Conservation (phyloP, 1,140 invertebrate genomes). For the Euwallacea fornicatus region DNA sequence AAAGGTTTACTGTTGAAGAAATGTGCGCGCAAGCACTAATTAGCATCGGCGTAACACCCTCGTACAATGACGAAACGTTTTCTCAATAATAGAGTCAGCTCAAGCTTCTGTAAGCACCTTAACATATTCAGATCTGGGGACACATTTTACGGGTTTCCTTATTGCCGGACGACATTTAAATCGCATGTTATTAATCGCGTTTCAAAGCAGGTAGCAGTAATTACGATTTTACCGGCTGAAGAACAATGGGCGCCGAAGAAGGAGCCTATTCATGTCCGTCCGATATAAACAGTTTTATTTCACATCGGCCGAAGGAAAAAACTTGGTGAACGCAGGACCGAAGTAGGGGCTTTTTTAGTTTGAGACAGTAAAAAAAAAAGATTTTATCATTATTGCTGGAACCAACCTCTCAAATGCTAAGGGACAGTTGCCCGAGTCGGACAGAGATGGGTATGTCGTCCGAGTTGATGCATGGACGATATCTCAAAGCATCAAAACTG, state of each 20-base stretch:
- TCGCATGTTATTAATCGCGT: constrained; percentile 32
- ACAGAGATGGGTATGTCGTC: too few relatives aligned
- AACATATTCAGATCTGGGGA: neutral
- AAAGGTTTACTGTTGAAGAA: too few relatives aligned
- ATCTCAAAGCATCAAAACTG: too few relatives aligned
- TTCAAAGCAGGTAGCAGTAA: constrained; percentile 31
- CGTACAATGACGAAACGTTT: neutral
- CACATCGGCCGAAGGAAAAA: constrained; percentile 6
- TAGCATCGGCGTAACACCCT: too few relatives aligned
- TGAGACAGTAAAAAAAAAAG: too few relatives aligned
- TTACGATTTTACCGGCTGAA: constrained; percentile 25
- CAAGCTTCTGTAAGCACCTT: neutral
- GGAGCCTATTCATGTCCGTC: constrained; percentile 29
- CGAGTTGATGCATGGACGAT: too few relatives aligned
- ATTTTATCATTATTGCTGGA: too few relatives aligned
- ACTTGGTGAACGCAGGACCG: neutral
- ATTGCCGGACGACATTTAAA: constrained; percentile 31
- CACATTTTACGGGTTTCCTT: constrained; percentile 24
- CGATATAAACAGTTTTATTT: constrained; percentile 32
- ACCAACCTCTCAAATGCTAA: too few relatives aligned
- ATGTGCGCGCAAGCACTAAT: too few relatives aligned
- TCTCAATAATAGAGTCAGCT: constrained; percentile 1
- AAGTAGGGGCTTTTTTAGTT: neutral
- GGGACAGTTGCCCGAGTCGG: too few relatives aligned
- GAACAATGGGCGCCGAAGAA: constrained; percentile 27